phyloP scores from a whole-genome alignment of 1,140 invertebrate species.

The Bombyx mandarina region DNA sequence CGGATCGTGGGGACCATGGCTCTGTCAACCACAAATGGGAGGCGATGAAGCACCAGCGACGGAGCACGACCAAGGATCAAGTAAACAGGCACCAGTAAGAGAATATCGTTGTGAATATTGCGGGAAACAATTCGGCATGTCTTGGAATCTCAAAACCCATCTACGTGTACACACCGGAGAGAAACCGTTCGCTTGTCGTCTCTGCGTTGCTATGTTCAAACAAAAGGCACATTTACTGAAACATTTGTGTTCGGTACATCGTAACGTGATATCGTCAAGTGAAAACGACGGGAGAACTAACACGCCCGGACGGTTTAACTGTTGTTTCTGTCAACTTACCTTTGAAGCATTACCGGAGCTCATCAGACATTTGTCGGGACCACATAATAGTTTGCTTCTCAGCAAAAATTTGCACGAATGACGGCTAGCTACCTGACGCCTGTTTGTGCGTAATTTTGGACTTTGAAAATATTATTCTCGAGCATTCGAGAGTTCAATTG shows the following conservation, averaged over 20 bases:
- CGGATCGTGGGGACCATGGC: slow-evolving; percentile 80
- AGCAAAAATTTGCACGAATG: slow-evolving; percentile 88
- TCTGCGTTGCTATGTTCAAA: slow-evolving; percentile 91
- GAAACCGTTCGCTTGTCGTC: slow-evolving; percentile 88
- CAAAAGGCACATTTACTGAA: slow-evolving; percentile 89
- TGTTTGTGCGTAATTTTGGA: slow-evolving; percentile 40
- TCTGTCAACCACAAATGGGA: slow-evolving; percentile 76
- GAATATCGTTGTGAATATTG: slow-evolving; percentile 90
- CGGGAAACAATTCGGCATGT: slow-evolving; percentile 91
- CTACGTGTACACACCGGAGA: slow-evolving; percentile 88
- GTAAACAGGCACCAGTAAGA: slow-evolving; percentile 75
- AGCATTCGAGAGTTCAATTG: slow-evolving; percentile 51
- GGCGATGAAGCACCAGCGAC: slow-evolving; percentile 71
- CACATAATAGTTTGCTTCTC: slow-evolving; percentile 86
- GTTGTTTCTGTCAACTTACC: slow-evolving; percentile 87
- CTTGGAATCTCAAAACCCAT: slow-evolving; percentile 90
- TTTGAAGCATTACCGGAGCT: slow-evolving; percentile 88
- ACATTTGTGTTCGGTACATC: slow-evolving; percentile 88
- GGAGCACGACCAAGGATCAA: slow-evolving; percentile 69
- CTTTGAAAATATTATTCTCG: slow-evolving; percentile 54
- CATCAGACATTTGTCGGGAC: slow-evolving; percentile 86
- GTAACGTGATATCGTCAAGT: slow-evolving; percentile 83
- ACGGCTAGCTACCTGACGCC: slow-evolving; percentile 56
- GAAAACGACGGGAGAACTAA: slow-evolving; percentile 79
- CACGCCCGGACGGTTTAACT: slow-evolving; percentile 78